phyloP scores from a whole-genome alignment of 1,140 invertebrate species.

The Zaprionus kolodkinae region DNA sequence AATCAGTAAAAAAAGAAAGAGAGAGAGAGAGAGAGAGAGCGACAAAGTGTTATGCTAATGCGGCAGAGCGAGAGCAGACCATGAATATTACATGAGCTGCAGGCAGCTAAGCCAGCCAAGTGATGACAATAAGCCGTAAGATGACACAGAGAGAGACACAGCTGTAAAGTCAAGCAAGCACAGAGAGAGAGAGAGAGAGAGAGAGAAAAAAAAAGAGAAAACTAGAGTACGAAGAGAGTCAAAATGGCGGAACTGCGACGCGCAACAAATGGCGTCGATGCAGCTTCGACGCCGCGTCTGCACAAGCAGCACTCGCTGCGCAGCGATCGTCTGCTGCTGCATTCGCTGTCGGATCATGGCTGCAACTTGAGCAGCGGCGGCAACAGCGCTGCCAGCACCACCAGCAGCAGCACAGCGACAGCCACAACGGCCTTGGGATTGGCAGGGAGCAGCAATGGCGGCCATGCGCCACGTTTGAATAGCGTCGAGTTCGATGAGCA shows the following conservation, averaged over 20 bases:
- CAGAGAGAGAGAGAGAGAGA: constrained; percentile 12
- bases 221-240: constrained; percentile 16
- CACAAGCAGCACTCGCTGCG: constrained; percentile 70
- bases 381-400: constrained; percentile 72
- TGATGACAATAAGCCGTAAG: constrained; percentile 72
- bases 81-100: constrained; percentile 75
- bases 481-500: constrained; percentile 77
- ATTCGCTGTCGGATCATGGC: constrained; percentile 64
- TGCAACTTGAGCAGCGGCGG: constrained; percentile 73
- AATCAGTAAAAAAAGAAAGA: not conserved
- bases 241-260: constrained; percentile 70
- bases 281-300: constrained; percentile 38
- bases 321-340: constrained; percentile 48
- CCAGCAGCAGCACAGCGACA: constrained; percentile 75
- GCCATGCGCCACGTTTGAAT: constrained; percentile 19
- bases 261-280: constrained; percentile 50
- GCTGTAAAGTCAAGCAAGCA: constrained; percentile 3
- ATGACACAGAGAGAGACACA: constrained; percentile 28
- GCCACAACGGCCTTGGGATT: constrained; percentile 62
- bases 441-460: not conserved
- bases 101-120: constrained; percentile 43
- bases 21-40: constrained; percentile 3
- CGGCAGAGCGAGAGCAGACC: constrained; percentile 31
- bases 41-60: constrained; percentile 78
- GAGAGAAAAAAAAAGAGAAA: constrained; percentile 2